Conservation (phyloP, 2,113 vertebrate genomes). For the Prinia subflava region DNA sequence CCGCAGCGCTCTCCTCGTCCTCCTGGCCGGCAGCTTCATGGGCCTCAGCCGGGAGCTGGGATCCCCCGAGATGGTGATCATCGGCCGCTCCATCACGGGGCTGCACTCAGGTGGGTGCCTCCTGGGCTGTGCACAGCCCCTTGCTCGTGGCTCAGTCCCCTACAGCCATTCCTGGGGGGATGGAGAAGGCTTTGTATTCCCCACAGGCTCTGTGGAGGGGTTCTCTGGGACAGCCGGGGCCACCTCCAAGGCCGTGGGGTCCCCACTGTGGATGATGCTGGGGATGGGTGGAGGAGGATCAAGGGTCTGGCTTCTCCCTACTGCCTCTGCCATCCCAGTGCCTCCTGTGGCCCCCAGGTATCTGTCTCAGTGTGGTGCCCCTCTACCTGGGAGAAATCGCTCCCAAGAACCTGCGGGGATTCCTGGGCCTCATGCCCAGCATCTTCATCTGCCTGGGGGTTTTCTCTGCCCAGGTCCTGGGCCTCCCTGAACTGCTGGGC, state of each 20-base stretch:
- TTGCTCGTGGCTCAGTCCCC: rapidly evolving
- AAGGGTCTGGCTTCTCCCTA: background rate
- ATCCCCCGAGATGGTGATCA: conserved; percentile 82
- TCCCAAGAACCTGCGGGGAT: conserved; percentile 85
- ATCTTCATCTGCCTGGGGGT: conserved; percentile 90
- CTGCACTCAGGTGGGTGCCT: conserved; percentile 82
- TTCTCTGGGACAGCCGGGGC: background rate
- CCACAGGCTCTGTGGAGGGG: background rate
- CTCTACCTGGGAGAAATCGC: conserved; percentile 90
- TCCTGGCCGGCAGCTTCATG: conserved; percentile 79
- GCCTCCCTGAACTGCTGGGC: conserved; percentile 83
- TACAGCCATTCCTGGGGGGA: background rate
- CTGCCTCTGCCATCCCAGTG: background rate
- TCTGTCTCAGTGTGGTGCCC: conserved; percentile 87
- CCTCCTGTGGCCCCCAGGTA: conserved; percentile 63
- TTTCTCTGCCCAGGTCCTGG: conserved; percentile 84
- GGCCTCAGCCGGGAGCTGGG: conserved; percentile 77
- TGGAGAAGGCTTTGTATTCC: background rate
- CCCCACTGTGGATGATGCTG: background rate
- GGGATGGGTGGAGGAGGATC: background rate
- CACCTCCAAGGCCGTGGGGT: background rate
- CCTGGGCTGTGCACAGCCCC: background rate
- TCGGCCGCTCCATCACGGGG: conserved; percentile 82
- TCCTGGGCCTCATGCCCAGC: conserved; percentile 84
- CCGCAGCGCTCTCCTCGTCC: conserved; percentile 76